Conservation (phyloP, 2,888 invertebrate species). For the Taphrorychus bicolor region DNA sequence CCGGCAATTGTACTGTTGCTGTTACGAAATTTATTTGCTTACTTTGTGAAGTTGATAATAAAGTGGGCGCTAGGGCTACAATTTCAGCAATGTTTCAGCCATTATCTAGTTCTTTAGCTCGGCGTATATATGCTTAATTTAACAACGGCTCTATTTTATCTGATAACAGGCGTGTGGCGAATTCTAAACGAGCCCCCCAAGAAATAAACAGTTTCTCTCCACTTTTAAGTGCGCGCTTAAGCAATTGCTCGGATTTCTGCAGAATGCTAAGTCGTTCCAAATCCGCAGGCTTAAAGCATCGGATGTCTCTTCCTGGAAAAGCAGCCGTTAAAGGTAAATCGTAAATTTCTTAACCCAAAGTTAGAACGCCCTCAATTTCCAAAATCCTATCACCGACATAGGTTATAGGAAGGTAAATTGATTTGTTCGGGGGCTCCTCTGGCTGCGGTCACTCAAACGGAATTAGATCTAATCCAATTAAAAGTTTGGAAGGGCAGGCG, state of each 20-base stretch:
- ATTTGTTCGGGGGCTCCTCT: slow-evolving; percentile 55
- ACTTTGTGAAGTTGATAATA: slow-evolving; percentile 41
- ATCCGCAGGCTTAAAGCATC: neutral
- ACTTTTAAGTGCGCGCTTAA: slow-evolving; percentile 32
- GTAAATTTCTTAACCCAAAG: neutral
- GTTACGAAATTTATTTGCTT: slow-evolving; percentile 36
- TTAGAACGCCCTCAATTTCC: slow-evolving; percentile 2
- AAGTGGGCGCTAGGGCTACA: slow-evolving; percentile 36
- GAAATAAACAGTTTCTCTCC: slow-evolving; percentile 36
- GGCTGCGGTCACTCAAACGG: slow-evolving; percentile 59
- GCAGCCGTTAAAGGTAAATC: neutral
- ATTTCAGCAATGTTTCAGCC: slow-evolving; percentile 40
- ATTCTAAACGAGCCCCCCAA: slow-evolving; percentile 30
- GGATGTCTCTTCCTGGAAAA: neutral
- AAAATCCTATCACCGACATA: slow-evolving; percentile 42
- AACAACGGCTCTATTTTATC: slow-evolving; percentile 41
- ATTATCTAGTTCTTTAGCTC: slow-evolving; percentile 38
- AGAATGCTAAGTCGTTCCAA: slow-evolving; percentile 15
- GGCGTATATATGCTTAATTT: slow-evolving; percentile 39
- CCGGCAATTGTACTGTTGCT: slow-evolving; percentile 18
- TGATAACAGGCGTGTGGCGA: slow-evolving; percentile 41
- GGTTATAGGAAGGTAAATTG: slow-evolving; percentile 55
- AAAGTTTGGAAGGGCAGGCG: slow-evolving; percentile 57
- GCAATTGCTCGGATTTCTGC: slow-evolving; percentile 31
- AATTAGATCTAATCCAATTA: slow-evolving; percentile 63